phyloP scores from a whole-genome alignment of 1,140 invertebrate species.

The Tetramorium alpestre region DNA sequence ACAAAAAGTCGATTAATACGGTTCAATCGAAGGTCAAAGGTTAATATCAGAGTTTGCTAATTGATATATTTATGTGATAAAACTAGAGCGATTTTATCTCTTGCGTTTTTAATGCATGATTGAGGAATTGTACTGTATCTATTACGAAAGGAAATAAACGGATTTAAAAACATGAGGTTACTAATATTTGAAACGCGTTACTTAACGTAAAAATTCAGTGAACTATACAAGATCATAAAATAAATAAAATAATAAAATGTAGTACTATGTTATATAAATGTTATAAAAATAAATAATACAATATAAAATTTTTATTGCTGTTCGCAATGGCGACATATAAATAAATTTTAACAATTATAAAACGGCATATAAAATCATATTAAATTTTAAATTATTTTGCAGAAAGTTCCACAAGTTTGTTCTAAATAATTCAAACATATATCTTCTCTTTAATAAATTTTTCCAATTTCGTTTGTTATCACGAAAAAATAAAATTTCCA shows the following conservation, averaged over 20 bases:
- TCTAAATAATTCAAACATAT: neutral
- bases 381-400: neutral
- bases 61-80: neutral
- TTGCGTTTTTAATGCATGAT: neutral
- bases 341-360: conserved; percentile 2
- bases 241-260: neutral
- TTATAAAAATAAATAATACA: neutral
- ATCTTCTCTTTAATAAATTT: neutral
- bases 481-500: neutral
- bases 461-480: neutral
- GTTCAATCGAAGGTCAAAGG: conserved; percentile 3
- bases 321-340: neutral
- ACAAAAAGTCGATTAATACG: conserved; percentile 7
- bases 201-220: neutral
- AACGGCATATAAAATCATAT: neutral
- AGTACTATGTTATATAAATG: neutral
- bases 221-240: neutral
- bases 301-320: neutral
- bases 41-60: conserved; percentile 6
- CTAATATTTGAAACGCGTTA: neutral
- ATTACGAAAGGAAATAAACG: neutral
- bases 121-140: neutral
- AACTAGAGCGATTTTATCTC: neutral
- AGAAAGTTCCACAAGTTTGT: neutral
- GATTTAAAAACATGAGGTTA: neutral